Conservation (phyloP, 1,140 invertebrate genomes). For the Psilanteris sp. region DNA sequence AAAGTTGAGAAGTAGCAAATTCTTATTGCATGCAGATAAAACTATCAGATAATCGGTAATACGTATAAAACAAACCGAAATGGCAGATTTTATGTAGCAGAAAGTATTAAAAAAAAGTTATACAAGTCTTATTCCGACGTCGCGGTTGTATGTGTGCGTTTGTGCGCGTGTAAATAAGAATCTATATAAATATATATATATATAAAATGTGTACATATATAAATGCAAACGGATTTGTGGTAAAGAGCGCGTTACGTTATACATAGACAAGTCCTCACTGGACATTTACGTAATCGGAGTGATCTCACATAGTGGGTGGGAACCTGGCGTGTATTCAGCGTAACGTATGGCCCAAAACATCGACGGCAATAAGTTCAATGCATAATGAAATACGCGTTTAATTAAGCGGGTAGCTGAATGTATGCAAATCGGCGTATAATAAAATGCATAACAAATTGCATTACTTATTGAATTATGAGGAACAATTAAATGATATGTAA, state of each 20-base stretch:
- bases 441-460: constrained; percentile 26
- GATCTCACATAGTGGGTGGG: constrained; percentile 74
- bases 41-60: constrained; percentile 15
- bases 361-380: constrained; percentile 20
- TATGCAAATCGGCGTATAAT: too few species aligned
- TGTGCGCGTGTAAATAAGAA: constrained; percentile 19
- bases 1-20: background rate
- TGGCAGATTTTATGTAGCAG: constrained; percentile 27
- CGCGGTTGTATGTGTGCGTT: constrained; percentile 5
- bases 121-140: constrained; percentile 23
- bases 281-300: constrained; percentile 73
- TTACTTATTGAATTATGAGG: constrained; percentile 15
- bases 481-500: constrained; percentile 15
- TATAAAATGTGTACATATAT: too few species aligned
- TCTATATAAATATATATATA: too few species aligned
- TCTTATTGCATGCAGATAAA: constrained; percentile 1
- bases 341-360: constrained; percentile 38
- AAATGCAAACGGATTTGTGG: too few species aligned
- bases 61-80: constrained; percentile 15
- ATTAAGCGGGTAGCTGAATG: constrained; percentile 32
- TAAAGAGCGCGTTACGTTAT: constrained; percentile 51
- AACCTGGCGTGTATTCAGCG: constrained; percentile 34
- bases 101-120: constrained; percentile 42
- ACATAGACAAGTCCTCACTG: constrained; percentile 66
- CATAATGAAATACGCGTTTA: constrained; percentile 38